These are phyloP conservation scores for Myiozetetes cayanensis DNA, from an alignment of 2,113 vertebrate genomes.

Conservation along the genomic window DNA sequence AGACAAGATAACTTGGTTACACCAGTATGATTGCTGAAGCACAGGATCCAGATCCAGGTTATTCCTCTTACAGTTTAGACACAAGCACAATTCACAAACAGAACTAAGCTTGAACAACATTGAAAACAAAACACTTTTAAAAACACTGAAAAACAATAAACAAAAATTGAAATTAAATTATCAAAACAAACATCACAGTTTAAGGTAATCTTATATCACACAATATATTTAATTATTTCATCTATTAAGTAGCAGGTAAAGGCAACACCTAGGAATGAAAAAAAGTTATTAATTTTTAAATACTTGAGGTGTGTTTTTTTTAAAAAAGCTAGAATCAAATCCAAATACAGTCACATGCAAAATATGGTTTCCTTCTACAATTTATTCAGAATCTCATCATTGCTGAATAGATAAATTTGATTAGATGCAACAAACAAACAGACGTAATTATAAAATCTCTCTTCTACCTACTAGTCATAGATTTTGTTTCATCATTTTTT, in stretches of 20 bases:
- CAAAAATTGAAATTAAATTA: background rate
- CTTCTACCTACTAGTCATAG: background rate
- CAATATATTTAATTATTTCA: background rate
- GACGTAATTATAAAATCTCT: background rate
- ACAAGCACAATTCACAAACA: background rate
- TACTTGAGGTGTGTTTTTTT: background rate
- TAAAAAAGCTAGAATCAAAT: background rate
- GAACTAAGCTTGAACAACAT: background rate
- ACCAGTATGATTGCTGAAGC: background rate
- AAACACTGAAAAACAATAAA: background rate
- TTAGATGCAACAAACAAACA: background rate
- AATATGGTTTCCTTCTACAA: background rate
- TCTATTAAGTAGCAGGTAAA: background rate
- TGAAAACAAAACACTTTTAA: background rate
- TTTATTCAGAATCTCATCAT: background rate
- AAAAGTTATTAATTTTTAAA: background rate
- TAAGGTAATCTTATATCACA: background rate
- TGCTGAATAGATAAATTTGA: background rate
- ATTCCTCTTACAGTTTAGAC: background rate
- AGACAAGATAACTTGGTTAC: background rate
- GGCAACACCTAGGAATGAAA: background rate
- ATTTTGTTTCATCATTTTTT: background rate
- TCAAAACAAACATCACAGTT: background rate
- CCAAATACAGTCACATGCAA: background rate
- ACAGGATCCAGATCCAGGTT: background rate